These are phyloP conservation scores for Bovichtus diacanthus DNA, from an alignment of 2,797 vertebrate species.

Conservation along the genomic window DNA sequence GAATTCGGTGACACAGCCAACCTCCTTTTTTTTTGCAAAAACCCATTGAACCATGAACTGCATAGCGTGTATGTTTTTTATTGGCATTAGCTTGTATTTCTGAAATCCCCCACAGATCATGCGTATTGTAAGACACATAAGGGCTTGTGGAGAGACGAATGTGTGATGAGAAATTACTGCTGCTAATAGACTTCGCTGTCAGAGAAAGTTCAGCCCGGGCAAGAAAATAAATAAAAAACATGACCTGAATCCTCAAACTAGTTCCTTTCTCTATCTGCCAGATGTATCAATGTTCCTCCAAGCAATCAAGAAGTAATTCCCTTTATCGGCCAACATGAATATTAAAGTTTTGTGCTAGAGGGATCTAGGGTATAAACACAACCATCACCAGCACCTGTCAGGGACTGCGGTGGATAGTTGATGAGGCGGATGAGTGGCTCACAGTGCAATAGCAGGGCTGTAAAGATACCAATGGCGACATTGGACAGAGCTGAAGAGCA, in stretches of 20 bases:
- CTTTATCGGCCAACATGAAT: slow-evolving; percentile 82
- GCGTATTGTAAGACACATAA: slow-evolving; percentile 63
- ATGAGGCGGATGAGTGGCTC: slow-evolving; percentile 59
- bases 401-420: slow-evolving; percentile 61
- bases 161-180: slow-evolving; percentile 74
- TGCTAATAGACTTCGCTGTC: slow-evolving; percentile 73
- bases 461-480: slow-evolving; percentile 59
- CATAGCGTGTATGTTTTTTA: slow-evolving; percentile 33
- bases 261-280: slow-evolving; percentile 75
- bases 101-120: slow-evolving; percentile 52
- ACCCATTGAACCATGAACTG: slow-evolving; percentile 5
- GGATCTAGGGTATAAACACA: slow-evolving; percentile 67
- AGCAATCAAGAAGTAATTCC: slow-evolving; percentile 83
- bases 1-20: slow-evolving; percentile 16
- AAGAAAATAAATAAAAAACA: slow-evolving; percentile 66
- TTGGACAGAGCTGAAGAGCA: slow-evolving; percentile 45
- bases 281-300: slow-evolving; percentile 81
- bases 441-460: slow-evolving; percentile 46
- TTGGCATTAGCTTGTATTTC: slow-evolving; percentile 45
- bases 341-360: slow-evolving; percentile 78
- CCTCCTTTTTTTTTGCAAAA: slow-evolving; percentile 10
- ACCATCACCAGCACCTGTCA: slow-evolving; percentile 72
- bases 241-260: slow-evolving; percentile 72
- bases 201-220: slow-evolving; percentile 65
- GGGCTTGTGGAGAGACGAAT: slow-evolving; percentile 70